Base-by-base conservation (phyloP, 2,797 vertebrate species). In the Columba guinea region DNA sequence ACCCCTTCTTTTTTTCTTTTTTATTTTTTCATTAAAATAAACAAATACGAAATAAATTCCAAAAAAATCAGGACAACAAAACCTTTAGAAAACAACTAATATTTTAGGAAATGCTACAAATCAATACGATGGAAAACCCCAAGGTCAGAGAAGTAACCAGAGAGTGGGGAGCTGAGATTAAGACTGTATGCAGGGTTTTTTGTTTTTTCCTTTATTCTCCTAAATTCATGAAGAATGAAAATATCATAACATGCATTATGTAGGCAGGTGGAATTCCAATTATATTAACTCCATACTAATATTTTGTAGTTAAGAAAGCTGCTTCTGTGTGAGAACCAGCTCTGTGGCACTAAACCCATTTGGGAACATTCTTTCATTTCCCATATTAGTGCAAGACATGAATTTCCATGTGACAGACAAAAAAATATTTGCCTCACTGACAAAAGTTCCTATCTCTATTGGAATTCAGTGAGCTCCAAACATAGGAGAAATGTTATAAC, bases 401-500 rank as follows among this genome's bases (percentile, higher is more conserved):
- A 64, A 62, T 93, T 94, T 84, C 78, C 69, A 59, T 21, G n/a
- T 22, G 37, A 87, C 30, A 73, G 59, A 49, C 63, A 63, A 84
- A 92, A 92, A 89, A 87, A 82, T 21, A 84, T 28, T 89, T 93
- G n/a, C 56, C 80, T 84, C 41, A 27, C 34, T 39, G 41, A 77
- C 56, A 75, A 64, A 68, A 2, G 37, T 87, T 96, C 37, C 37
- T 84, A 24, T 80, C 88, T 70, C 63, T 80, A n/a, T 20, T 90
- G 85, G 75, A 90, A 92, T 89, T 70, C 60, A 84, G 67, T 2
- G 5, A 94, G 74, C 37, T 94, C 84, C 78, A 84, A 87, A 92
- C 59, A 76, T 32, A 76, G 73, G 22, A 88, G 62, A 90, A 94
- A 86, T 81, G 71, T 41, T 70, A 75, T 58, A 87, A 79, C 41